phyloP scores from a whole-genome alignment of 2,888 invertebrate species.

The Melieria crassipennis region DNA sequence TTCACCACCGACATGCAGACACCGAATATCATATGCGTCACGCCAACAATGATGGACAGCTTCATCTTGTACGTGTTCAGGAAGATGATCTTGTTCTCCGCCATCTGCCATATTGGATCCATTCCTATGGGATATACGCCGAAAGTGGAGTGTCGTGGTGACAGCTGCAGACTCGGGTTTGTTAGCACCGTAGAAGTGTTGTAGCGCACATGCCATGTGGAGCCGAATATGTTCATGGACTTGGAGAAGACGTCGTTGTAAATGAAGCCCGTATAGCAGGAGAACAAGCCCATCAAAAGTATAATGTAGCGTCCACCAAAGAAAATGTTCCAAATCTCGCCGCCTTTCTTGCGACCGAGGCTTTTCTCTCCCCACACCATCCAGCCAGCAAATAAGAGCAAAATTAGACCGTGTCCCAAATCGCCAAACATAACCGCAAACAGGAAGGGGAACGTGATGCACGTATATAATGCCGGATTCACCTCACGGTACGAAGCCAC shows the following conservation, averaged over 20 bases:
- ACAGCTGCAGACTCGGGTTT: conserved; percentile 70
- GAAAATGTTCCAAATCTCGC: conserved; percentile 97
- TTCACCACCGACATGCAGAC: conserved; percentile 85
- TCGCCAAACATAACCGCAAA: conserved; percentile 98
- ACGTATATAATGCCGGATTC: conserved; percentile 88
- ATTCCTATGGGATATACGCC: conserved; percentile 82
- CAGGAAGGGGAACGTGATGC: conserved; percentile 94
- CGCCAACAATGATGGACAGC: conserved; percentile 92
- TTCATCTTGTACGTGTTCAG: conserved; percentile 97
- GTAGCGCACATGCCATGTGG: conserved; percentile 79
- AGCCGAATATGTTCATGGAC: conserved; percentile 93
- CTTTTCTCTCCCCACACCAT: conserved; percentile 85
- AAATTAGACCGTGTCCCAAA: conserved; percentile 87
- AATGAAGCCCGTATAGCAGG: conserved; percentile 96
- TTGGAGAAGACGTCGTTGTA: conserved; percentile 99
- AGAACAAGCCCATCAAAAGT: conserved; percentile 95
- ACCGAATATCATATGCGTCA: conserved; percentile 94
- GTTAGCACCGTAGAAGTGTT: conserved; percentile 67
- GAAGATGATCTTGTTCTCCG: conserved; percentile 94
- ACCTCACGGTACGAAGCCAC: conserved; percentile 94
- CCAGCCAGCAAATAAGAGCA: conserved; percentile 84
- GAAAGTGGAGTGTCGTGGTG: conserved; percentile 69
- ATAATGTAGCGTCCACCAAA: conserved; percentile 98
- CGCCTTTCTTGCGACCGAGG: conserved; percentile 75
- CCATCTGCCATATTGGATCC: conserved; percentile 80